Base-by-base conservation (phyloP, 64 coral and sea anemone genomes). In the Anthopleura sola region DNA sequence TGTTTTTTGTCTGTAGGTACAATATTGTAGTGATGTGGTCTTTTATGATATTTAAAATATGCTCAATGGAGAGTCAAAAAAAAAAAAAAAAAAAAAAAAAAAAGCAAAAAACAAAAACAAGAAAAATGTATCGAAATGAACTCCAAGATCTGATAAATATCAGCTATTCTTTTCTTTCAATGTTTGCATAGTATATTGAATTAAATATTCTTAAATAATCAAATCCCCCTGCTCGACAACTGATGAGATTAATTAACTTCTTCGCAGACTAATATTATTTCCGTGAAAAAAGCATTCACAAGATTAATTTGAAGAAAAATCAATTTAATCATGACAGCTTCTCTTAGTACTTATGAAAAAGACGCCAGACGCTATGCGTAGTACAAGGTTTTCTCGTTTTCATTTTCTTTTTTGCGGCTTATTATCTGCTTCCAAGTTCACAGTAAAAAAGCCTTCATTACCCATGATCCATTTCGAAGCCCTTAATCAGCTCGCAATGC, bases 241-340 rank as follows among this genome's bases (percentile, higher is more conserved):
- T 79, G 76, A 79, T 48, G 37, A 79, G 36, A 79, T 79, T 44
- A 79, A 79, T 79, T 79, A 79, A 79, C 36, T 24, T 46, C 19
- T 79, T 44, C 37, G 44, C 76, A 46, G 20, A 33, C 36, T 38
- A 47, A 47, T 79, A 79, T 79, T 3, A 39, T 38, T 79, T 79
- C 76, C 76, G 76, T 23, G 4, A 40, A 77, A 77, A 79, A 47
- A 38, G 38, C 16, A 44, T 79, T 79, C 2, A 48, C 11, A 40
- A 79, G 76, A 79, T 79, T 44, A 79, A 79, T 79, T 44, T 47
- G 39, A 44, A 44, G 76, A 33, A 79, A 48, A 79, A 79, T 79
- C 34, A 79, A 48, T 79, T 48, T 48, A 18, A 44, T 79, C 20
- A 44, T 44, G 76, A 14, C 76, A 79, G 76, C 39, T 38, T 79